Evolutionary conservation across 1,140 invertebrate genomes (phyloP).

Genomic region (Luehdorfia chinensis): DNA sequence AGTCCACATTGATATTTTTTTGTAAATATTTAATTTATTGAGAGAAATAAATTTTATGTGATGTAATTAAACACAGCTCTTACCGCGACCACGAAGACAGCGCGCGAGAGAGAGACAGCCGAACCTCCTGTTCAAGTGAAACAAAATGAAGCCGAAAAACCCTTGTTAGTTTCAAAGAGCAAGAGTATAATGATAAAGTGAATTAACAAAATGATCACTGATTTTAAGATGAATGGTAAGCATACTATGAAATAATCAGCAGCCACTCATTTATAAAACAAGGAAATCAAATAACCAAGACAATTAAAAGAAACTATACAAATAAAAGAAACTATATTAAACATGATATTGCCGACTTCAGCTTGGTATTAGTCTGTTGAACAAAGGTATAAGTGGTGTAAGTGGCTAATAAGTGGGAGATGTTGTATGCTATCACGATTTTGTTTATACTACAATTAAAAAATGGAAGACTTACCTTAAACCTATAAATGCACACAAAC

Average conservation of each 20-base stretch:
- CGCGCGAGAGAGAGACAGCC: slow-evolving; percentile 50
- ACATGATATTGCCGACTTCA: not conserved
- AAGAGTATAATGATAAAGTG: slow-evolving; percentile 3
- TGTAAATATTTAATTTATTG: not conserved
- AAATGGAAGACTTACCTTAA: slow-evolving; percentile 6
- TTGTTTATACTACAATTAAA: no score
- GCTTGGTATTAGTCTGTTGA: no score
- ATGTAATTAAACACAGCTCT: slow-evolving; percentile 14
- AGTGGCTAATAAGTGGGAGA: no score
- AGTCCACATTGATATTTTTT: no score
- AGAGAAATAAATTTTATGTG: not conserved
- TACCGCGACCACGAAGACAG: slow-evolving; percentile 36
- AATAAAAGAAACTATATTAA: no score
- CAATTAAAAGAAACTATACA: not conserved
- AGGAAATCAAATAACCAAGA: not conserved
- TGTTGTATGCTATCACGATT: no score
- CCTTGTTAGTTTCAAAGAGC: slow-evolving; percentile 1
- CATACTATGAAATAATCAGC: not conserved
- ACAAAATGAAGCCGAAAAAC: slow-evolving; percentile 10
- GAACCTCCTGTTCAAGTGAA: slow-evolving; percentile 16
- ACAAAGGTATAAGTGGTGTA: no score
- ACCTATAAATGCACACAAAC: slow-evolving; percentile 4
- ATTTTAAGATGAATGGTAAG: no score
- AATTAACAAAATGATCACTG: slow-evolving; percentile 10
- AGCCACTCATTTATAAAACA: not conserved